Base-by-base conservation (phyloP, 2,113 vertebrate species). In the Alectura lathami region DNA sequence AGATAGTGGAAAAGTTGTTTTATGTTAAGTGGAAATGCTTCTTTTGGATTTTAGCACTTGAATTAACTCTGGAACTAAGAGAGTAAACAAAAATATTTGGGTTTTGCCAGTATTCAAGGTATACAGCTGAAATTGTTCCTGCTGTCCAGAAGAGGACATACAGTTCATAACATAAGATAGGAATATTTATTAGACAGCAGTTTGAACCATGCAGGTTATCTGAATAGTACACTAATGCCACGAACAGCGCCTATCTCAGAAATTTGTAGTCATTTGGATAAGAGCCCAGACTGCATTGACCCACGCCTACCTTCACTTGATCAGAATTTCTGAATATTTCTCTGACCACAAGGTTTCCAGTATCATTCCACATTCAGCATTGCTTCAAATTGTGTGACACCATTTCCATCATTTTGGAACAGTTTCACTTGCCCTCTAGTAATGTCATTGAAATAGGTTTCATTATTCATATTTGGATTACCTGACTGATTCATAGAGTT, bases 1-100 rank as follows among this genome's bases (percentile, higher is more conserved):
- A 91, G 59, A 50, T 81, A 70, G 84, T 82, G 73, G 87, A 96
- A 92, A 96, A 78, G 53, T 38, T 76, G 50, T 43, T 75, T 94
- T 92, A 82, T 89, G 89, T 91, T 94, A 86, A 87, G 84, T 62
- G 69, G 87, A 93, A 95, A 85, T 21, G 63, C 12, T 93, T 91
- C 18, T 51, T 26, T 40, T n/a, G 42, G 29, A 64, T 83, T 91
- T 92, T 86, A 93, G 78, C 87, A 88, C 42, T 83, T 89, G 34
- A 30, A 94, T 92, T 50, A 87, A 66, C 53, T 91, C 87, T 77
- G 59, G 82, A 95, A 86, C 59, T 36, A 8, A 74, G 57, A 60
- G 62, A 82, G 24, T 30, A 89, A 94, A 81, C 59, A 15, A 86
- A 93, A 91, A 50, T 38, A 22, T 62, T 80, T 67, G 8, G 89